Conservation (phyloP, 2,888 invertebrate species). For the Thera britannica region DNA sequence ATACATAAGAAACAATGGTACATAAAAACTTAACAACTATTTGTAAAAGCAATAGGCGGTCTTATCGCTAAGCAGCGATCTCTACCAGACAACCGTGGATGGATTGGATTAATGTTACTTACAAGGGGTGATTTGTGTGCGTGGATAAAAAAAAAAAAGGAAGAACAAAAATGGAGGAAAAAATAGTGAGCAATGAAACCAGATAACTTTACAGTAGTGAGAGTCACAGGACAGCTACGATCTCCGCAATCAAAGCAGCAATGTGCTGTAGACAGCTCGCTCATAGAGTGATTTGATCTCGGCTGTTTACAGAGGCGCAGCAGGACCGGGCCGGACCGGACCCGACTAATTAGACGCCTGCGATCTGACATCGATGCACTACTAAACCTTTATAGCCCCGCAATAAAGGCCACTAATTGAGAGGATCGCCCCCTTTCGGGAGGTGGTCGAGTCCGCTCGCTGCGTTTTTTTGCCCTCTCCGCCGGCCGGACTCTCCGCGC, state of each 20-base stretch:
- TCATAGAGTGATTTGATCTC: neutral
- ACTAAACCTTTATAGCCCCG: neutral
- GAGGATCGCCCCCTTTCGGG: conserved; percentile 1
- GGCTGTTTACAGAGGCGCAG: neutral
- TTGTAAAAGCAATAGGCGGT: no score
- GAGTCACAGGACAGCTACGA: no score
- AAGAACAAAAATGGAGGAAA: no score
- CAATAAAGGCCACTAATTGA: conserved; percentile 28
- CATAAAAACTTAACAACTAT: no score
- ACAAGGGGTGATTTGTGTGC: no score
- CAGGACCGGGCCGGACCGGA: neutral
- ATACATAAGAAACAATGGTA: no score
- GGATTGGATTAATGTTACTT: no score
- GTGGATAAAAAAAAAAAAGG: no score
- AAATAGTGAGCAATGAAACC: no score
- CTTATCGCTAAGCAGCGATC: no score
- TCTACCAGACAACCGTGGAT: no score
- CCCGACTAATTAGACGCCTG: conserved; percentile 21
- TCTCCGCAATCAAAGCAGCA: neutral
- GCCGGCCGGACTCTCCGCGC: conserved; percentile 16
- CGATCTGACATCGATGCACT: conserved; percentile 3
- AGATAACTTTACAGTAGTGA: no score
- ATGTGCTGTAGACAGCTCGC: neutral
- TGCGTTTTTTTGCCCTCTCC: conserved; percentile 55
- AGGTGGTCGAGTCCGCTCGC: conserved; percentile 32